Evolutionary conservation across 2,888 invertebrate genomes (phyloP), one percentile per base, ranked within the genome.

Genomic region (Spisula solida): DNA sequence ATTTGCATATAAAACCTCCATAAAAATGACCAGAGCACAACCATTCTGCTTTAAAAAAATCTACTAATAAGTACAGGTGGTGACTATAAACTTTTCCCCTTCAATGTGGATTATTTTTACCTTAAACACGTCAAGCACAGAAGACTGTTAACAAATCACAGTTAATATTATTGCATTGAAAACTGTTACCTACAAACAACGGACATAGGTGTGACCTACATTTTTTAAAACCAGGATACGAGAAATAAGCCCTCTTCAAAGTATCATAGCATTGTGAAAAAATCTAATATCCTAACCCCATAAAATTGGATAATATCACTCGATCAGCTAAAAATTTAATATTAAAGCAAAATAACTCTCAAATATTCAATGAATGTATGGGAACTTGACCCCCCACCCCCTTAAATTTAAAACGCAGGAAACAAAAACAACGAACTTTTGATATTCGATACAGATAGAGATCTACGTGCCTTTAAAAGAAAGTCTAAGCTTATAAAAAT

Each of bases 281-380:
- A n/a, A 66, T 66, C 60, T 25, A 66, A 66, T 66, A 66, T 66
- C 60, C 60, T 66, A 66, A n/a, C 10, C 10, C 60, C 25, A 25
- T 10, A 10, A 25, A 66, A 66, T 66, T 20, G n/a, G 25, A 25
- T 66, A 66, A 25, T 60, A n/a, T n/a, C 25, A 25, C 25, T 66
- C 20, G 6, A 18, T 56, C 60, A n/a, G 60, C n/a, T 66, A 66
- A 66, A 66, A 66, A 66, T 66, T 66, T 66, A 66, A 66, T 66
- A 66, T 66, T 25, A 66, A 66, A 66, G 60, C 60, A 66, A 66
- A 66, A 66, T 66, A 66, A n/a, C 10, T 66, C 60, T 66, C 60
- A 66, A 25, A 66, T 66, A n/a, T 25, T 66, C 60, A 66, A 12
- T 66, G n/a, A 25, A 1, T 66, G n/a, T 66, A 66, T 10, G 25